Base-by-base conservation (phyloP, 2,888 invertebrate species). In the Athetis lepigone region DNA sequence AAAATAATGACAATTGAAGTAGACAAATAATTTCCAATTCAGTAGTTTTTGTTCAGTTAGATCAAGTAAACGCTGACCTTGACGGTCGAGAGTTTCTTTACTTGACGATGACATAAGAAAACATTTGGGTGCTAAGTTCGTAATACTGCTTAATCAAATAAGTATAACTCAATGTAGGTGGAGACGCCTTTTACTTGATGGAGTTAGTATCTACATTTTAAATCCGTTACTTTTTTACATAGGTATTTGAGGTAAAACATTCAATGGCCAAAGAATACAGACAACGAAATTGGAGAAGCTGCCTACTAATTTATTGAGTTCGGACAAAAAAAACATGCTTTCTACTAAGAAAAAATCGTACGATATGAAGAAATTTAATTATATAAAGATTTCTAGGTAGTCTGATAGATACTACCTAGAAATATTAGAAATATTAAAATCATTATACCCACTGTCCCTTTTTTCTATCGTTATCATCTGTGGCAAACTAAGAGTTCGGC, bases 401-500 rank as follows among this genome's bases (percentile, higher is more conserved):
- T n/a, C n/a, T n/a, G n/a, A n/a, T n/a, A n/a, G n/a, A n/a, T n/a
- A 13, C 33, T 13, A 4, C 13, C 13, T 13, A 13, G 4, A 11
- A 11, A 2, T 13, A 33, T 33, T 13, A 4, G 13, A 1, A 33
- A 18, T 18, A 18, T 18, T 37, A 5, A 8, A 37, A 3, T 8
- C 7, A n/a, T 50, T 36, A 16, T 42, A 46, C 25, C 19, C n/a
- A 25, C 9, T 19, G n/a, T 5, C 50, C 8, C 49, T 51, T 79
- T 73, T 60, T 47, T 66, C 29, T 61, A 80, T 66, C 71, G 57
- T 57, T 69, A 66, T 69, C 50, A 50, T 81, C 75, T 78, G 54
- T 62, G 58, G 54, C 52, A 37, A 54, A 21, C 63, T 51, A 64
- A 55, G 77, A 79, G 78, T 76, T 79, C 81, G 74, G 57, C 58